Conservation (phyloP, 2,797 vertebrate genomes). For the Lacerta bilineata region DNA sequence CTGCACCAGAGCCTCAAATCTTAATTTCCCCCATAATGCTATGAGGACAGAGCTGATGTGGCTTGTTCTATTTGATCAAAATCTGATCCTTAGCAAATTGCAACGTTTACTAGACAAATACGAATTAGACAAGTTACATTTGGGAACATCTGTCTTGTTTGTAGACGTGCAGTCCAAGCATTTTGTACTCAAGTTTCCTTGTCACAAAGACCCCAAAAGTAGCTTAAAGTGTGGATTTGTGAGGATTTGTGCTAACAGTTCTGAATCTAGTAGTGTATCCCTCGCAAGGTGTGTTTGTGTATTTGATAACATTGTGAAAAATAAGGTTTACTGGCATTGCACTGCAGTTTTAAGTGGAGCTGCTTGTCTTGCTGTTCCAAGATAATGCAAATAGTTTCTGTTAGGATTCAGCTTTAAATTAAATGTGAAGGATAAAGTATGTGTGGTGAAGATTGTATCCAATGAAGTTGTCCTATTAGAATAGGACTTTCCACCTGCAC, state of each 20-base stretch:
- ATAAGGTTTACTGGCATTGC: background rate
- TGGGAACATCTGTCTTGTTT: background rate
- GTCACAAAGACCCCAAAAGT: conserved; percentile 30
- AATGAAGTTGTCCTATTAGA: too few relatives aligned
- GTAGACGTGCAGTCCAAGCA: background rate
- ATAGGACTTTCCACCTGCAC: too few relatives aligned
- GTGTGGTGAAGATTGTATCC: background rate
- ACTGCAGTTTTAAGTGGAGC: conserved; percentile 2
- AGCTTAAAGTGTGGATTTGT: conserved; percentile 51
- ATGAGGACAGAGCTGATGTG: background rate
- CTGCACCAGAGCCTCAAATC: background rate
- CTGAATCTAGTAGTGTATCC: conserved; percentile 34
- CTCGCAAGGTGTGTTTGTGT: conserved; percentile 39
- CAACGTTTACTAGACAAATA: background rate
- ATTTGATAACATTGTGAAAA: background rate
- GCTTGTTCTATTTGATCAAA: background rate
- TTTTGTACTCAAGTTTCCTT: conserved; percentile 31
- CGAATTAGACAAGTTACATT: background rate
- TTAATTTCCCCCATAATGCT: background rate
- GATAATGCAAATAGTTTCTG: background rate
- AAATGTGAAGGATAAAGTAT: background rate
- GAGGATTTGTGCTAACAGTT: conserved; percentile 32
- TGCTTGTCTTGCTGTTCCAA: background rate
- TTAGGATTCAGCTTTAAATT: background rate
- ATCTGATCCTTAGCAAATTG: background rate